These are phyloP conservation scores for Uria lomvia DNA, from an alignment of 2,113 vertebrate genomes.

Conservation along the genomic window DNA sequence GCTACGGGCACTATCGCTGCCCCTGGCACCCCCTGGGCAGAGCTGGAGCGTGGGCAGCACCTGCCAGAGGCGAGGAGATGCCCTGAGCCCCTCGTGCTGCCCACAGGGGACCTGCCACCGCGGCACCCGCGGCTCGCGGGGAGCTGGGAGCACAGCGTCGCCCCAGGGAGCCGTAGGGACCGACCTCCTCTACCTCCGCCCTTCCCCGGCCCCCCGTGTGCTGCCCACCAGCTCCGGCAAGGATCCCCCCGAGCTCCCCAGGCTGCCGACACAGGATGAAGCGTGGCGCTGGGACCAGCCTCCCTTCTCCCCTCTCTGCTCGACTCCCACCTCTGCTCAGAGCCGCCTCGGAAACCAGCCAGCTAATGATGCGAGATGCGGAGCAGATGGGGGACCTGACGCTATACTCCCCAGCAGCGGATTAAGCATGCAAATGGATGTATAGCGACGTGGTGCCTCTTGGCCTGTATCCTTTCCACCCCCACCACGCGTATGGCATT, in stretches of 20 bases:
- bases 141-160: not conserved
- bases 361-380: constrained; percentile 55
- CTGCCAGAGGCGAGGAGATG: rapidly evolving
- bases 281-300: not conserved
- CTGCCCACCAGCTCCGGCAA: not conserved
- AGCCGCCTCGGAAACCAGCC: constrained; percentile 50
- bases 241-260: not conserved
- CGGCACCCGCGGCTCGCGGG: rapidly evolving
- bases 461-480: not conserved
- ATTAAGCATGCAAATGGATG: constrained; percentile 50
- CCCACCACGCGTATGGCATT: not conserved
- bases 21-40: not conserved
- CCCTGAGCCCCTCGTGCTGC: not conserved
- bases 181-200: rapidly evolving
- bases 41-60: not conserved
- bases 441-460: not conserved
- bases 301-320: not conserved
- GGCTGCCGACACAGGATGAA: not conserved
- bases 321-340: constrained; percentile 39
- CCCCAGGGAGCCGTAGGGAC: not conserved
- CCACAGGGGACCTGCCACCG: not conserved
- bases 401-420: constrained; percentile 31
- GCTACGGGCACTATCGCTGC: not conserved
- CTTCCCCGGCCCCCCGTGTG: rapidly evolving
- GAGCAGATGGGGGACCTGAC: constrained; percentile 67